Base-by-base conservation (phyloP, 2,797 vertebrate species). In the Serranus cabrilla region DNA sequence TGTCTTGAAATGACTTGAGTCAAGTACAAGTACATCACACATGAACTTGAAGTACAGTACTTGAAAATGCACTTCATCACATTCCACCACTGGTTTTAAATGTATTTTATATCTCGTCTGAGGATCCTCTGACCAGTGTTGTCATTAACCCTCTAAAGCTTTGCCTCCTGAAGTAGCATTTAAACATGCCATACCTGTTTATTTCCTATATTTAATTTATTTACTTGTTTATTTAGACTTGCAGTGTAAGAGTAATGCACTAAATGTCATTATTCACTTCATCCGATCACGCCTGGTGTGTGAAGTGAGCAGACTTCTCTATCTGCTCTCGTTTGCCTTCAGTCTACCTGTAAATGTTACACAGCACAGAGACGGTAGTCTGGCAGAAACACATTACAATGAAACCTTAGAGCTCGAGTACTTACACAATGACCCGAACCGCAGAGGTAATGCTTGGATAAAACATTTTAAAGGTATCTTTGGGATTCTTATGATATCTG, bases 331-430 rank as follows among this genome's bases (percentile, higher is more conserved):
- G 21, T 58, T 62, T 52, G 37, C 42, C 34, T 73, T 16, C 10
- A 67, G 61, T 54, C 62, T 71, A 68, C 61, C 71, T 76, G 74
- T 71, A 76, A 86, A 78, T 85, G 83, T 86, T 77, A 62, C 67
- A 78, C 39, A 64, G 71, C 50, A 31, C 63, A 52, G 69, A 81
- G 69, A 82, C 76, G 71, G 69, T 34, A 62, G 58, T 82, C 70
- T 87, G 84, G 68, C 77, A 81, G 65, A 40, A 68, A 72, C 34
- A 45, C 27, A 20, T 65, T 61, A 58, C 34, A 73, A 55, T 58
- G 82, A 82, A 87, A 80, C 74, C 50, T 63, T 63, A 74, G 67
- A 89, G 56, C 54, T 61, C 58, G 72, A 81, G 45, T 62, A 65
- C 52, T 51, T 43, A 46, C 57, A 54, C 55, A 70, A 25, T 73